Conservation (phyloP, 2,113 vertebrate species). For the Glaucidium brasilianum region DNA sequence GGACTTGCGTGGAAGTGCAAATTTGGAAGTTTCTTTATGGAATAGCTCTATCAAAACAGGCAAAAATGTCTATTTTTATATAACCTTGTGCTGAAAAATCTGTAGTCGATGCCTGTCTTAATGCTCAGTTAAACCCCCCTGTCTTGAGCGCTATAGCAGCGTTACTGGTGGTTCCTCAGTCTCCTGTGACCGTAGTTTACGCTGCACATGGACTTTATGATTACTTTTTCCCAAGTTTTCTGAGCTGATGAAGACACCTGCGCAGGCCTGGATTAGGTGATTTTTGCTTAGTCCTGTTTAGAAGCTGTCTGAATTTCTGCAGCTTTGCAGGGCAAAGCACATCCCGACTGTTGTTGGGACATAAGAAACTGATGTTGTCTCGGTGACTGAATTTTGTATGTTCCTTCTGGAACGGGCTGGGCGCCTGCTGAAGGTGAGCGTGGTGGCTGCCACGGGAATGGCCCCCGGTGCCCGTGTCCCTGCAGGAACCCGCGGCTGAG, state of each 20-base stretch:
- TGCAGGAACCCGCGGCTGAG: too few relatives aligned
- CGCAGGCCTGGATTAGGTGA: background rate
- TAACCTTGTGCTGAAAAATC: background rate
- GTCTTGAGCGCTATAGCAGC: background rate
- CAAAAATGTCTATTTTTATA: background rate
- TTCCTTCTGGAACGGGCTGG: too few relatives aligned
- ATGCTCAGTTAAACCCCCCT: background rate
- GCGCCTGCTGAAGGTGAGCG: too few relatives aligned
- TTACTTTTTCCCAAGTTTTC: background rate
- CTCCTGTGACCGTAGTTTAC: background rate
- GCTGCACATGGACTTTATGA: fast-evolving
- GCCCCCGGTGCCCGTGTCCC: too few relatives aligned
- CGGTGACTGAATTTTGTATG: too few relatives aligned
- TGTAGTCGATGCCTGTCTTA: background rate
- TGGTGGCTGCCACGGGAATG: too few relatives aligned
- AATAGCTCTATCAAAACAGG: background rate
- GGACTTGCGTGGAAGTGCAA: too few relatives aligned
- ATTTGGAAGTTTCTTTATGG: background rate
- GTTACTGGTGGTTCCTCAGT: background rate
- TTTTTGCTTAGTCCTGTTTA: too few relatives aligned
- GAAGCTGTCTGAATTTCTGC: background rate
- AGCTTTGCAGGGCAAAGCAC: too few relatives aligned
- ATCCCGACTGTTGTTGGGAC: too few relatives aligned
- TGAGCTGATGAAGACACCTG: background rate
- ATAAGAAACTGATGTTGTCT: too few relatives aligned